A percentile compares a stretch with the other conserved stretches of the same genome.
These are phyloP conservation scores for Charina bottae DNA, from an alignment of 2,113 vertebrate genomes.

Conservation along the genomic window DNA sequence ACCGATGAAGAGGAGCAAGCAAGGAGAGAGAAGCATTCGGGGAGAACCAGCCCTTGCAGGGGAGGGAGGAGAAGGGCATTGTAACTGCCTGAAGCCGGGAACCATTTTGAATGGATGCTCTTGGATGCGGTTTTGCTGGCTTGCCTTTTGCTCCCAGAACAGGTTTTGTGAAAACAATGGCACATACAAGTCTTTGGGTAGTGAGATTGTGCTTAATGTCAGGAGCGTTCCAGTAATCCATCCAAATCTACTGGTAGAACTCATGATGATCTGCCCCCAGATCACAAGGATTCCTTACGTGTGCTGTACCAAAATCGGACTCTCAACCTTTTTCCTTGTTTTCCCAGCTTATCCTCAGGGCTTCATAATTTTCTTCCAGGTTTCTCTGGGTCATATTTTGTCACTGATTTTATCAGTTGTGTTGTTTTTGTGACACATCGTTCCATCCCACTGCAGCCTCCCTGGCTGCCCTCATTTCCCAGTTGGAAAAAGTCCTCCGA, in stretches of 20 bases:
- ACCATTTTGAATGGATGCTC: neutral
- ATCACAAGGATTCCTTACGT: neutral
- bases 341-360: neutral
- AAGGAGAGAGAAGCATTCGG: neutral
- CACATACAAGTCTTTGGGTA: too few relatives aligned
- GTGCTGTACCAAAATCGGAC: neutral
- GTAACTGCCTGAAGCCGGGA: neutral
- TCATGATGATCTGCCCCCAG: neutral
- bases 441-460: neutral
- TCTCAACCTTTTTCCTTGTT: neutral
- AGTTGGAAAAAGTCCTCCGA: neutral
- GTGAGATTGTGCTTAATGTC: neutral
- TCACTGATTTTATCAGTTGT: neutral
- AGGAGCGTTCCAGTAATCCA: neutral
- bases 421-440: neutral
- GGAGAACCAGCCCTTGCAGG: neutral
- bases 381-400: neutral
- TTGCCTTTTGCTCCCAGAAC: neutral
- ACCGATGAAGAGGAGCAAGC: neutral
- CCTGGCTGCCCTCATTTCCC: neutral
- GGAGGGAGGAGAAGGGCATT: neutral
- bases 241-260: too few relatives aligned
- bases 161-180: too few relatives aligned
- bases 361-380: neutral
- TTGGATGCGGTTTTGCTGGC: neutral